Evolutionary conservation across 2,113 vertebrate genomes (phyloP).

Genomic region (Suricata suricatta): DNA sequence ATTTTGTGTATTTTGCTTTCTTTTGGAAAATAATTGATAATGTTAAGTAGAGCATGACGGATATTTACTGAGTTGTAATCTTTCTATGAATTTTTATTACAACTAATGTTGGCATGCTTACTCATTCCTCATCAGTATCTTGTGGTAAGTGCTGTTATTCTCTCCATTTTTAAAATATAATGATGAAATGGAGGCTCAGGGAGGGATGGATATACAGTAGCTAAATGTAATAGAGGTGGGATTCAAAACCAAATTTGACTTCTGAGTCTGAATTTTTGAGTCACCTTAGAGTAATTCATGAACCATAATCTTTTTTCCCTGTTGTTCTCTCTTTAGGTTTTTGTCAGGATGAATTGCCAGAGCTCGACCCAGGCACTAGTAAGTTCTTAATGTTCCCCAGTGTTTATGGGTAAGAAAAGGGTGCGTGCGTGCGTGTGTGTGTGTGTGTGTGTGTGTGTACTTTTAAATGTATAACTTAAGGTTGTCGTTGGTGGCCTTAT

Average conservation of each 20-base stretch:
- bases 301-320: background rate
- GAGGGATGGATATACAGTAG: background rate
- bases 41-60: constrained; percentile 20
- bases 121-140: background rate
- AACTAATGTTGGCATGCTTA: background rate
- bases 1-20: constrained; percentile 49
- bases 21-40: constrained; percentile 41
- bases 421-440: background rate
- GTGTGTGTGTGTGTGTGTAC: background rate
- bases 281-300: background rate
- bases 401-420: constrained; percentile 41
- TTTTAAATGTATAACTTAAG: constrained; percentile 39
- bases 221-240: constrained; percentile 2
- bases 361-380: constrained; percentile 82
- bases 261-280: background rate
- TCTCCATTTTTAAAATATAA: constrained; percentile 23
- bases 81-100: constrained; percentile 36
- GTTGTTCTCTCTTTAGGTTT: constrained; percentile 84
- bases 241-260: constrained; percentile 39
- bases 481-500: background rate
- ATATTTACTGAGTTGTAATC: constrained; percentile 5
- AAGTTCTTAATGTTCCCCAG: constrained; percentile 64
- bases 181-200: constrained; percentile 38
- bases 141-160: background rate
- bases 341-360: constrained; percentile 84